Evolutionary conservation across 2,113 vertebrate genomes (phyloP).

Genomic region (Podilymbus podiceps): DNA sequence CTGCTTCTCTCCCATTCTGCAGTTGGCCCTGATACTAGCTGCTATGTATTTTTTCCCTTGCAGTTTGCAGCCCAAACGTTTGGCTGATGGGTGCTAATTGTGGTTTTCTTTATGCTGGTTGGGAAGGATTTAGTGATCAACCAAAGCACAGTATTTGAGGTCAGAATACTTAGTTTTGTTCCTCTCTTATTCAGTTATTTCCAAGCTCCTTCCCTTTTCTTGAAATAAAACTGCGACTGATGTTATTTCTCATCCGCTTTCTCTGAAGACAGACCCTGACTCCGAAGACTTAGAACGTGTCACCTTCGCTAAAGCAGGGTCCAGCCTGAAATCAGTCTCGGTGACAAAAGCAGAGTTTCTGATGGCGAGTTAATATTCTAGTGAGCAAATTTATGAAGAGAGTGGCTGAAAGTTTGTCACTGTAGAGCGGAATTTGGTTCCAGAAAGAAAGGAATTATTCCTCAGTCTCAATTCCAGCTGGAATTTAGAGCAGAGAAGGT

Average conservation of each 20-base stretch:
- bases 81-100: background rate
- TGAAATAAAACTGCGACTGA: background rate
- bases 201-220: background rate
- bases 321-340: background rate
- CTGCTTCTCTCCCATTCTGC: background rate
- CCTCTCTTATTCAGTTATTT: background rate
- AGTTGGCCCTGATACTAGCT: background rate
- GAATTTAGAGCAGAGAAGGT: conserved; percentile 6
- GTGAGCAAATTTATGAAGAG: background rate
- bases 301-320: background rate
- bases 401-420: background rate
- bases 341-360: background rate
- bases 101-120: background rate
- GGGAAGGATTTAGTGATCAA: background rate
- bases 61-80: background rate
- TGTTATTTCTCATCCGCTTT: background rate
- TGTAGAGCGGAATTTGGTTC: background rate
- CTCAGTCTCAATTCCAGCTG: background rate
- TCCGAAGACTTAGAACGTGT: background rate
- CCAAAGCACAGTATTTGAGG: background rate
- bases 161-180: background rate
- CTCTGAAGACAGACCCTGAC: background rate
- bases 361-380: background rate
- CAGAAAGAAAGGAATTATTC: background rate
- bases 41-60: background rate